A percentile compares a stretch with the other conserved stretches of the same genome.
phyloP scores from a whole-genome alignment of 2,888 invertebrate species.

The Spicauda simplicius region DNA sequence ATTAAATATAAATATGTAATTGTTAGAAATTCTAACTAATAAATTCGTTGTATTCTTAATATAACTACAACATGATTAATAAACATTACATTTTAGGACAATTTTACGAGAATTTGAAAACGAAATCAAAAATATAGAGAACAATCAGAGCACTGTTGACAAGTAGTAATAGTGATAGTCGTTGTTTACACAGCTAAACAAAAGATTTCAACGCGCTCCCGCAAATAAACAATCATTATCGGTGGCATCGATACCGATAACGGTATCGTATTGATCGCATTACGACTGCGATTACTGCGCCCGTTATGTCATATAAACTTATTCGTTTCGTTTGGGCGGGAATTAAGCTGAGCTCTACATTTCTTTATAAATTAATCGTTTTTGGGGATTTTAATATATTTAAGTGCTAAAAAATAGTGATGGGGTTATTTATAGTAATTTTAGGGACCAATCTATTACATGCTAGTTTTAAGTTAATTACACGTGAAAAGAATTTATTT shows the following conservation, averaged over 20 bases:
- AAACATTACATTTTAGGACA: not conserved
- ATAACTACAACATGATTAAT: not conserved
- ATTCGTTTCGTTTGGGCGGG: constrained; percentile 53
- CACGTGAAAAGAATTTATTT: not conserved
- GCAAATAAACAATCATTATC: constrained; percentile 60
- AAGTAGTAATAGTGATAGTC: constrained; percentile 8
- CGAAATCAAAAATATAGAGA: not conserved
- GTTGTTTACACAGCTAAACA: constrained; percentile 48
- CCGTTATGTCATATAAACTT: constrained; percentile 52
- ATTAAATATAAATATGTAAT: not conserved
- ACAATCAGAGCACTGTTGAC: not conserved
- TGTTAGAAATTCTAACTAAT: not conserved
- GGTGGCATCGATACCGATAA: constrained; percentile 66
- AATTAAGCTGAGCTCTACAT: constrained; percentile 29
- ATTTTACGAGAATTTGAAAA: not conserved
- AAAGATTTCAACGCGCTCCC: constrained; percentile 79
- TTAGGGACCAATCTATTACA: too few relatives aligned
- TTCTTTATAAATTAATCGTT: not conserved
- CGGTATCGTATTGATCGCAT: constrained; percentile 69
- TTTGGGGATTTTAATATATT: not conserved
- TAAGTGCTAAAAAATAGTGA: not conserved
- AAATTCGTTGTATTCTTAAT: not conserved
- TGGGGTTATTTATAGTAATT: not conserved
- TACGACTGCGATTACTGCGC: constrained; percentile 54
- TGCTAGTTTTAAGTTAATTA: not conserved